Percentiles rank a stretch among this genome's conserved stretches.
Evolutionary conservation across 1,140 invertebrate species (phyloP).

Genomic region (Heterodera carotae): DNA sequence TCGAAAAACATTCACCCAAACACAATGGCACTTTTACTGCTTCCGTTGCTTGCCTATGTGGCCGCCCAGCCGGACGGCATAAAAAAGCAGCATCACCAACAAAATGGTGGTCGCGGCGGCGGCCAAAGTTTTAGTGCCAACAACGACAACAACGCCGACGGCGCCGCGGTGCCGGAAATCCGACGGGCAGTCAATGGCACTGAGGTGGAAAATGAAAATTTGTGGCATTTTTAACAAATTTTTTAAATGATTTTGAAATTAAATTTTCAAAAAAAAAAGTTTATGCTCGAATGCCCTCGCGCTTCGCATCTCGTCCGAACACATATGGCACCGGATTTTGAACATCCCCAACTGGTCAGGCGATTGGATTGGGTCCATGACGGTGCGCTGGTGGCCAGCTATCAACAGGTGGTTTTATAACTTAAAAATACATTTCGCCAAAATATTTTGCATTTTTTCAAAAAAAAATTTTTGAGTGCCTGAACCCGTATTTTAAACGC

Average conservation of each 20-base stretch:
- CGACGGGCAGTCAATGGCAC: slow-evolving; percentile 24
- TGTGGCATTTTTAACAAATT: too few relatives aligned
- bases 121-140: neutral
- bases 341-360: slow-evolving; percentile 48
- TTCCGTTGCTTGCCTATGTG: slow-evolving; percentile 25
- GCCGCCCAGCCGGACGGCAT: slow-evolving; percentile 17
- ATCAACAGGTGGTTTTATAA: slow-evolving; percentile 40
- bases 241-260: neutral
- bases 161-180: too few relatives aligned
- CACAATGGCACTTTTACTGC: slow-evolving; percentile 23
- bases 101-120: neutral
- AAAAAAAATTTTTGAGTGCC: too few relatives aligned
- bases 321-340: slow-evolving; percentile 57
- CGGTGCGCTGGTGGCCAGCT: slow-evolving; percentile 45
- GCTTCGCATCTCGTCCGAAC: slow-evolving; percentile 37
- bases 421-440: neutral
- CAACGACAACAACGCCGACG: neutral
- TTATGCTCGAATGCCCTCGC: slow-evolving; percentile 31
- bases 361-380: slow-evolving; percentile 56
- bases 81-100: slow-evolving; percentile 7
- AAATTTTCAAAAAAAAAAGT: neutral
- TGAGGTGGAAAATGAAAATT: slow-evolving; percentile 1
- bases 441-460: too few relatives aligned
- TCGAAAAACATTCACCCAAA: too few relatives aligned
- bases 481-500: too few relatives aligned